Evolutionary conservation across 2,797 vertebrate species (phyloP).

Genomic region (Phoxinus dragarum): DNA sequence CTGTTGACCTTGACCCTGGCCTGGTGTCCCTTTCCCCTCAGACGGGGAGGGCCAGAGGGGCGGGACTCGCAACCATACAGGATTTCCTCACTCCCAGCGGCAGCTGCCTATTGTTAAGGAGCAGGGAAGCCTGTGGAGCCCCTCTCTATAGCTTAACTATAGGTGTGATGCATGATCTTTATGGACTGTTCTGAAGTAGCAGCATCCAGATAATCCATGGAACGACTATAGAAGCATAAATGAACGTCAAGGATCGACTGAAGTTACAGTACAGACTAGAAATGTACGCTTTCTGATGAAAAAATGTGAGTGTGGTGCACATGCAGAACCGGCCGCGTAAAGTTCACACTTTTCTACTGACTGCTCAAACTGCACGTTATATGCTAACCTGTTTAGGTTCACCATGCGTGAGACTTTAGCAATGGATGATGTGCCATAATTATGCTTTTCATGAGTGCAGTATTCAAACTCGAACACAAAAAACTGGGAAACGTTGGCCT

Average conservation of each 20-base stretch:
- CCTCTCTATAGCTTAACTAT: slow-evolving; percentile 51
- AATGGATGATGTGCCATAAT: background rate
- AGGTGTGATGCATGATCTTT: background rate
- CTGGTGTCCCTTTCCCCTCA: slow-evolving; percentile 63
- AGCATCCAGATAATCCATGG: background rate
- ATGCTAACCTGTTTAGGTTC: background rate
- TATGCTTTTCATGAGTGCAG: background rate
- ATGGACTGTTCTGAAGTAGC: background rate
- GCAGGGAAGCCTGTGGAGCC: slow-evolving; percentile 67
- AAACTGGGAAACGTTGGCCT: background rate
- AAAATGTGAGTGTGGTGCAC: background rate
- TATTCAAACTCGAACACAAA: background rate
- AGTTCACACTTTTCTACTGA: background rate
- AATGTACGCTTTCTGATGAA: background rate
- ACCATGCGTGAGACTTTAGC: background rate
- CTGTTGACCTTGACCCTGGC: slow-evolving; percentile 76
- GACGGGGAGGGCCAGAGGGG: slow-evolving; percentile 58
- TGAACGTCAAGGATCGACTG: background rate
- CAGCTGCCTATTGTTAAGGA: slow-evolving; percentile 80
- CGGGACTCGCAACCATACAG: slow-evolving; percentile 81
- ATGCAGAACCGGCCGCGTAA: background rate
- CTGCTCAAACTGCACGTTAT: background rate
- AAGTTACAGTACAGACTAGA: background rate
- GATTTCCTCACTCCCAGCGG: slow-evolving; percentile 81
- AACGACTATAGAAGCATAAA: background rate